Evolutionary conservation across 1,140 invertebrate species (phyloP).

Genomic region (Drosophila miranda): DNA sequence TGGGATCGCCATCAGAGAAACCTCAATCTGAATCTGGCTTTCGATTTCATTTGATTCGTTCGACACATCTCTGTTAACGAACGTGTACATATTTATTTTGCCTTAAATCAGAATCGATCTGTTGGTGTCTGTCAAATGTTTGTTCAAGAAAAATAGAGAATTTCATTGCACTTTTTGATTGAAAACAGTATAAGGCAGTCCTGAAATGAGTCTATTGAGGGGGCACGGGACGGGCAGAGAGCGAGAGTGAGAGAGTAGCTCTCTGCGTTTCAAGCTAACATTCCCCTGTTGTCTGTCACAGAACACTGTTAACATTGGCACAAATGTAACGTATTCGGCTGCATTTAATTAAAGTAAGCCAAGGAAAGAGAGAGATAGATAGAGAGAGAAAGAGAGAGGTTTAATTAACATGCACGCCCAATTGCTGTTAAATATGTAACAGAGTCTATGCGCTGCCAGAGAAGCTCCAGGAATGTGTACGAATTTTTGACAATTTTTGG

Average conservation of each 20-base stretch:
- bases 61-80: neutral
- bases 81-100: conserved; percentile 30
- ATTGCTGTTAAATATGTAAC: no score
- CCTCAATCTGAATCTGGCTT: neutral
- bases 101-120: conserved; percentile 29
- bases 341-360: no score
- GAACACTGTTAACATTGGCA: no score
- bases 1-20: conserved; percentile 13
- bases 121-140: conserved; percentile 14
- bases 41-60: conserved; percentile 32
- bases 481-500: conserved; percentile 28
- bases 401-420: no score
- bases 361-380: no score
- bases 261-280: no score
- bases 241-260: no score
- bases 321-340: no score
- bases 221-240: no score
- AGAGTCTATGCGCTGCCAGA: conserved; percentile 2
- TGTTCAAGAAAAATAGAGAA: conserved; percentile 12
- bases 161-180: neutral
- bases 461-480: conserved; percentile 11
- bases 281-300: no score
- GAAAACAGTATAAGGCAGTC: no score
- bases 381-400: no score
- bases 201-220: neutral